Evolutionary conservation across 1,140 invertebrate genomes (phyloP).

Genomic region (Trichonephila clavata): DNA sequence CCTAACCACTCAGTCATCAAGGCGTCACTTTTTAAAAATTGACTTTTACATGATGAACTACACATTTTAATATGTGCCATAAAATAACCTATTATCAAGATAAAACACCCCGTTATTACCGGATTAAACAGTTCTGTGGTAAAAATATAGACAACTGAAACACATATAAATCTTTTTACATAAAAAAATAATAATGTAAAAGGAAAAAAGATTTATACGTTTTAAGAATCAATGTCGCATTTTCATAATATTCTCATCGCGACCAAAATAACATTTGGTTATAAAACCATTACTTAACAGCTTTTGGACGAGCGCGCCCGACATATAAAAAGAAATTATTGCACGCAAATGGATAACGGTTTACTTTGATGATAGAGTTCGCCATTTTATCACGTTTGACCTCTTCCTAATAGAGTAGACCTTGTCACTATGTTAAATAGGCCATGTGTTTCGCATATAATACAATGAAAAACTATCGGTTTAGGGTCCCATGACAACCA

Average conservation of each 20-base stretch:
- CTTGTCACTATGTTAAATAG: slow-evolving; percentile 12
- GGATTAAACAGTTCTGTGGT: too few species aligned
- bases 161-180: too few species aligned
- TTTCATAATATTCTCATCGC: background rate
- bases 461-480: background rate
- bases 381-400: slow-evolving; percentile 1
- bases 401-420: background rate
- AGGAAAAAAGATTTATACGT: too few species aligned
- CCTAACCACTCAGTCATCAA: too few species aligned
- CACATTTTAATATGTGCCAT: too few species aligned
- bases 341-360: slow-evolving; percentile 2
- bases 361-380: background rate
- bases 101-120: too few species aligned
- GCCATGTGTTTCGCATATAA: background rate
- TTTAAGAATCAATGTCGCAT: background rate
- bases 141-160: too few species aligned
- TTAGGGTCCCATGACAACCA: background rate
- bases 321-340: background rate
- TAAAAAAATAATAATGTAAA: too few species aligned
- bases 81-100: too few species aligned
- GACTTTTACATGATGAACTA: too few species aligned
- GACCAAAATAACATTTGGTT: background rate
- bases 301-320: background rate
- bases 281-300: background rate
- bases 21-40: too few species aligned